Percentiles rank a stretch among this genome's conserved stretches.
Evolutionary conservation across 2,888 invertebrate species (phyloP).

Genomic region (Cryptus armator): DNA sequence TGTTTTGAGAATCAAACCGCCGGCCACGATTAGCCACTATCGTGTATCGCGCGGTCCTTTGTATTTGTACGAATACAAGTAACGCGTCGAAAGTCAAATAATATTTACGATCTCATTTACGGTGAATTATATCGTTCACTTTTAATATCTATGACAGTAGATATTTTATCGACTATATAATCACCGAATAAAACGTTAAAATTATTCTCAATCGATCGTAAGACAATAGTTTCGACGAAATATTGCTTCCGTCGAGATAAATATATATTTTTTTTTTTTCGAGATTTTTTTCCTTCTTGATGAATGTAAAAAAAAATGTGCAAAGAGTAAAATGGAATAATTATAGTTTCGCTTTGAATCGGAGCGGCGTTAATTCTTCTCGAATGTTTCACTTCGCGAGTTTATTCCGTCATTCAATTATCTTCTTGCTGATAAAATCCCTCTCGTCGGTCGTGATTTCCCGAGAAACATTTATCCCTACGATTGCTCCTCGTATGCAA

Average conservation of each 20-base stretch:
- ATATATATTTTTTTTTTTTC: background rate
- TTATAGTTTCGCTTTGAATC: background rate
- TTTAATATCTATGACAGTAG: background rate
- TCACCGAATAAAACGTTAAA: background rate
- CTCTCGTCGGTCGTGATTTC: slow-evolving; percentile 45
- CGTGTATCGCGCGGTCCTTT: background rate
- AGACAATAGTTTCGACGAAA: background rate
- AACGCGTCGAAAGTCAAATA: background rate
- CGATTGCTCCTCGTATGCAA: background rate
- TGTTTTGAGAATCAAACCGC: slow-evolving; percentile 11
- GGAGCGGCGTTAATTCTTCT: slow-evolving; percentile 26
- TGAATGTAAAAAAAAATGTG: background rate
- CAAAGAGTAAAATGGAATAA: slow-evolving; percentile 21
- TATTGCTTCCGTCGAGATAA: background rate
- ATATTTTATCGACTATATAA: background rate
- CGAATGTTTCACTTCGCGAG: slow-evolving; percentile 13
- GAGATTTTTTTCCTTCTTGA: background rate
- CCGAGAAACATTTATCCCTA: slow-evolving; percentile 20
- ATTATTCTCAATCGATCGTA: background rate
- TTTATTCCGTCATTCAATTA: slow-evolving; percentile 50
- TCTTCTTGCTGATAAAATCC: slow-evolving; percentile 48
- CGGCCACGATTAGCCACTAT: background rate
- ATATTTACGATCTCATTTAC: slow-evolving; percentile 15
- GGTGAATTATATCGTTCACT: background rate
- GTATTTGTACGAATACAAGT: background rate